Percentiles rank a stretch among this genome's conserved stretches.
Conservation (phyloP, 2,113 vertebrate genomes). For the Limnothrissa miodon region DNA sequence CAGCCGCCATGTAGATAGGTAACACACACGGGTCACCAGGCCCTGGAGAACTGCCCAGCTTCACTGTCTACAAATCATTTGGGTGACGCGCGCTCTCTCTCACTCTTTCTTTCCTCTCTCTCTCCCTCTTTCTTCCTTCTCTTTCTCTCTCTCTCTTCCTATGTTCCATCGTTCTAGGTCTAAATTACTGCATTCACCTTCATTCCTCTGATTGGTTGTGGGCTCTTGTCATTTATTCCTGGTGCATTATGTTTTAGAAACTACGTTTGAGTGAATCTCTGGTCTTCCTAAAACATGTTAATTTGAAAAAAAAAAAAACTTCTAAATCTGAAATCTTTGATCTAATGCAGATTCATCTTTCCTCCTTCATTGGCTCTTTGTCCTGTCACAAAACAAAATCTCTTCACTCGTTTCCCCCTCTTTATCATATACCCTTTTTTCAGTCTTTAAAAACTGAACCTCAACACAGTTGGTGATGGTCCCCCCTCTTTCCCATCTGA, state of each 20-base stretch:
- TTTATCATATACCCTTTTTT: background rate
- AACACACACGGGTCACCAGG: conserved; percentile 60
- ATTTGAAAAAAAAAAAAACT: too few relatives aligned
- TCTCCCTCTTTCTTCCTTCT: background rate
- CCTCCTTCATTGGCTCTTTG: background rate
- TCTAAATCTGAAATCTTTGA: too few relatives aligned
- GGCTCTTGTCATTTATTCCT: background rate
- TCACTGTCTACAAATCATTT: conserved; percentile 24
- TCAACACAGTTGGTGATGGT: background rate
- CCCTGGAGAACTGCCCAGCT: conserved; percentile 73
- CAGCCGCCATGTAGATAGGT: conserved; percentile 82
- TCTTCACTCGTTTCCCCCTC: background rate
- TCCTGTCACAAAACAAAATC: background rate
- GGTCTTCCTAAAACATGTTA: too few relatives aligned
- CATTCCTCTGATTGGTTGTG: conserved; percentile 8
- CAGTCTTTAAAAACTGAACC: background rate
- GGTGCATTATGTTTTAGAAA: background rate
- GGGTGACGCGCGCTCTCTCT: background rate
- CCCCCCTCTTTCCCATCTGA: background rate
- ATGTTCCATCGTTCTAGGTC: background rate
- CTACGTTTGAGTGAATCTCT: background rate
- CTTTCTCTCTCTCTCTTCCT: too few relatives aligned
- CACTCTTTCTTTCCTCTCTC: background rate
- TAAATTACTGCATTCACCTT: background rate
- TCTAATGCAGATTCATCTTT: too few relatives aligned